Evolutionary conservation across 1,140 invertebrate genomes (phyloP), one percentile per base, ranked within the genome.

Genomic region (Chrysoperla carnea): DNA sequence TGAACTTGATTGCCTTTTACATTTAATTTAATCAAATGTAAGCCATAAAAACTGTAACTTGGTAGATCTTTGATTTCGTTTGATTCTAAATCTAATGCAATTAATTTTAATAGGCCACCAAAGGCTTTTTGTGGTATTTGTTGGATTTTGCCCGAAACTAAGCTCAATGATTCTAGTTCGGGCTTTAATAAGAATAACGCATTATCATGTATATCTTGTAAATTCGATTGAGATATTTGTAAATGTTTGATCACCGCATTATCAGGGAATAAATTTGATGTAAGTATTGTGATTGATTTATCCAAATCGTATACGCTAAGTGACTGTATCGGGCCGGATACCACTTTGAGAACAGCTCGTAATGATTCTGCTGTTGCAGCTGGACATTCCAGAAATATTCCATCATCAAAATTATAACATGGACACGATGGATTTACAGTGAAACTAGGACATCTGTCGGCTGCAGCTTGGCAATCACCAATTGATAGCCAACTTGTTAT

Each of bases 321-420:
- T 23, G 84, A 89, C 55, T 89, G 83, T 36, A 91, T 78, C 8
- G 72, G 70, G 39, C 72, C 70, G 55, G 67, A 59, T 55, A 76
- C 51, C 59, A 67, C 52, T 57, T 73, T 59, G 27, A 68, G 47
- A 2, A 66, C 65, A 9, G 60, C 51, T 35, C 59, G 62, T 40
- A 70, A 49, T 11, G 66, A 67, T 15, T 62, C 50, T 5, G 60
- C 56, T n/a, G 76, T 78, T 6, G 78, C 79, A 42, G 75, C 81
- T 12, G 85, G 81, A 58, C 88, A 93, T 62, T 93, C 86, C 48
- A 92, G 67, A 63, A 86, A 88, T 40, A 91, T 69, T 27, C 84
- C 86, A 64, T 89, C 84, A 59, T 89, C 84, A 58, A 89, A 85
- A 62, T 84, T 83, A 67, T 89, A 90, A 62, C 88, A 92, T 1